A percentile compares a stretch with the other conserved stretches of the same genome.
These are phyloP conservation scores for Paratrypauchen microcephalus DNA, from an alignment of 2,797 vertebrate species.

Conservation along the genomic window DNA sequence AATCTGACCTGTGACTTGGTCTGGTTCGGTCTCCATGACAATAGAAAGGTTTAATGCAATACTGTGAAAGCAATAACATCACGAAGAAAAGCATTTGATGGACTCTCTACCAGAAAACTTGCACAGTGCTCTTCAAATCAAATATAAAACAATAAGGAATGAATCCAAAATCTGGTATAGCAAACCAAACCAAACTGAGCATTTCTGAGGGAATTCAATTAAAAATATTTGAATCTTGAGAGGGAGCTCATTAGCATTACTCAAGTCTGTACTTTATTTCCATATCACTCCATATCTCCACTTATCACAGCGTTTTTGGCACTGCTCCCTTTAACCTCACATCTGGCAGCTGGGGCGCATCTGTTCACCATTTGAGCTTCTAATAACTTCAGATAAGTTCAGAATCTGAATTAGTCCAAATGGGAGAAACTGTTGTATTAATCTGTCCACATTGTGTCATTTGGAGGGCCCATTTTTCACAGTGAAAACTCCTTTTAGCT, in stretches of 20 bases:
- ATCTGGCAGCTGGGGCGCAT: constrained; percentile 2
- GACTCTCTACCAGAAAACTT: too few species aligned
- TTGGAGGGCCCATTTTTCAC: constrained; percentile 1
- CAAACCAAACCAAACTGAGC: neutral
- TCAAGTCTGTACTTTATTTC: neutral
- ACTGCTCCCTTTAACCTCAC: neutral
- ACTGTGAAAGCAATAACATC: too few species aligned
- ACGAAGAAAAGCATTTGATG: too few species aligned
- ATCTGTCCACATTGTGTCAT: neutral
- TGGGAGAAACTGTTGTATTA: neutral
- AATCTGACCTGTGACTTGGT: too few species aligned
- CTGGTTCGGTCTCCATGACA: too few species aligned
- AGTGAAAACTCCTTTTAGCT: constrained; percentile 20
- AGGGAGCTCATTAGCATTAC: neutral
- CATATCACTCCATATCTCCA: neutral
- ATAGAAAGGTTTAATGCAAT: too few species aligned
- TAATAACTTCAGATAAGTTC: constrained; percentile 2
- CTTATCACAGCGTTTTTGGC: neutral
- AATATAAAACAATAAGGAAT: too few species aligned
- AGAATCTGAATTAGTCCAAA: neutral
- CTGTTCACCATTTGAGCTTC: neutral
- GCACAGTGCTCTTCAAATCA: too few species aligned
- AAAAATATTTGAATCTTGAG: neutral
- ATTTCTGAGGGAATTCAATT: neutral
- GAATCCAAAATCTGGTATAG: neutral